Percentiles rank a stretch among this genome's conserved stretches.
Conservation (phyloP, 2,888 invertebrate genomes). For the Caradrina kadenii region DNA sequence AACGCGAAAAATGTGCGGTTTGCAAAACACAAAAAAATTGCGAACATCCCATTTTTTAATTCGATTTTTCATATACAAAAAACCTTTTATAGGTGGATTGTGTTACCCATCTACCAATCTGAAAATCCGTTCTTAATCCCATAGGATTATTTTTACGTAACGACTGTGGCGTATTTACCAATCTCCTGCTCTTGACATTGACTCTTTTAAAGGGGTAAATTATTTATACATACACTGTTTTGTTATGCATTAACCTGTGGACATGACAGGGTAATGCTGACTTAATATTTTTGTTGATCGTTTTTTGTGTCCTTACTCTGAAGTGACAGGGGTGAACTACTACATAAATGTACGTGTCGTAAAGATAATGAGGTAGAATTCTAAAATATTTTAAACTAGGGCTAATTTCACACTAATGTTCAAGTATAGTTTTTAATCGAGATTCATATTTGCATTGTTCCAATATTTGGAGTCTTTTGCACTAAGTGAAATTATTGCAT, state of each 20-base stretch:
- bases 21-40: not conserved
- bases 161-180: constrained; percentile 12
- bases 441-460: not conserved
- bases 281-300: not conserved
- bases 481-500: not conserved
- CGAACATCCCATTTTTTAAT: not conserved
- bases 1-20: not conserved
- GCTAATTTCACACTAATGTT: too few relatives aligned
- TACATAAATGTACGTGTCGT: not conserved
- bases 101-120: not conserved
- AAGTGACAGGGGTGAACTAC: not conserved
- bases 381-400: too few relatives aligned
- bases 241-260: constrained; percentile 15
- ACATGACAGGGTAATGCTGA: constrained; percentile 3
- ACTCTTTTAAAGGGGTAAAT: constrained; percentile 17
- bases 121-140: constrained; percentile 26
- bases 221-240: not conserved
- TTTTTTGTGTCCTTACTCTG: constrained; percentile 4
- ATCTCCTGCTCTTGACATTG: constrained; percentile 44
- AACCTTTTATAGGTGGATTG: not conserved
- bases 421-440: not conserved
- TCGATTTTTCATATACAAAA: not conserved
- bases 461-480: not conserved
- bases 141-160: constrained; percentile 35
- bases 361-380: not conserved